Conservation (phyloP, 2,797 vertebrate species). For the Intellagama lesueurii region DNA sequence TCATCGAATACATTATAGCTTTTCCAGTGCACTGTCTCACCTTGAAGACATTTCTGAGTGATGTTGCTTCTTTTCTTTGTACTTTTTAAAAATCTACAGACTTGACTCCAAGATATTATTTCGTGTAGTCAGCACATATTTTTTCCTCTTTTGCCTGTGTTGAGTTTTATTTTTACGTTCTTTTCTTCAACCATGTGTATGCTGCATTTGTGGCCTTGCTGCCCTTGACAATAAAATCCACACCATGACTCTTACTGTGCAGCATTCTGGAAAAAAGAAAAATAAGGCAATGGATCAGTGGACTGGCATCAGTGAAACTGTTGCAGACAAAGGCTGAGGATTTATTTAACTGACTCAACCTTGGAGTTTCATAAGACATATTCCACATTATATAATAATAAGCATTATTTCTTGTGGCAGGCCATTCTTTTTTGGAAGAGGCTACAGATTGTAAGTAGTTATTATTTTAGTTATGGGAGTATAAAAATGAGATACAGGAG, state of each 20-base stretch:
- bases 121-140: not conserved
- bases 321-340: not conserved
- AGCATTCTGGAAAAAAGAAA: not conserved
- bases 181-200: not conserved
- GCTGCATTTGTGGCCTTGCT: not conserved
- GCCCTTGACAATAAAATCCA: not conserved
- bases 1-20: not conserved
- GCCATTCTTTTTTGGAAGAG: constrained; percentile 42
- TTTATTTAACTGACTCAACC: constrained; percentile 7
- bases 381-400: constrained; percentile 23
- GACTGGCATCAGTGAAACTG: not conserved
- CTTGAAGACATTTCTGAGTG: constrained; percentile 11
- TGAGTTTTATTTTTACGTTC: not conserved
- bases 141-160: not conserved
- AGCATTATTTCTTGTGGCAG: constrained; percentile 42
- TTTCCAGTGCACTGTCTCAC: not conserved
- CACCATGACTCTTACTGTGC: not conserved
- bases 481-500: constrained; percentile 28
- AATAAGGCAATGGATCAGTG: not conserved
- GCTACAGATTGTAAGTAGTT: constrained; percentile 30
- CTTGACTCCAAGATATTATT: not conserved
- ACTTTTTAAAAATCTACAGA: constrained; percentile 5
- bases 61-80: not conserved
- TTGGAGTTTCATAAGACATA: constrained; percentile 1
- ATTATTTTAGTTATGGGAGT: constrained; percentile 20